Evolutionary conservation across 2,797 vertebrate species (phyloP), one percentile per base, ranked within the genome.

Genomic region (Enteromius argenteus): DNA sequence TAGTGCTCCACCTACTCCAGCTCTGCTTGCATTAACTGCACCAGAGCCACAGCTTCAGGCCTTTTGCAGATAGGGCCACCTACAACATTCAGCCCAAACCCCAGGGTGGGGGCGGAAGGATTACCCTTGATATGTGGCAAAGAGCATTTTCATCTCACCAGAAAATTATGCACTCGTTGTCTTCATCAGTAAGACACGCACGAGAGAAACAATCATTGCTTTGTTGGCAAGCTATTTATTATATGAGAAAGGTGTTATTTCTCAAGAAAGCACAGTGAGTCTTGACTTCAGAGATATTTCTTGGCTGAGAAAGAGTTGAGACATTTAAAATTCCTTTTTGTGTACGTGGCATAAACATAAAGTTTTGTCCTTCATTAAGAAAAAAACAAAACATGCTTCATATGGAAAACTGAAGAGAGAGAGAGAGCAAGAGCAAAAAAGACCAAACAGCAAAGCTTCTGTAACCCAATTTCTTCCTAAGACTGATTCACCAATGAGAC

Each of bases 321-420:
- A 85, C 37, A 85, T 92, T 90, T 91, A 87, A 94, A 93, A 95
- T 94, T 93, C 92, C 89, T 91, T 86, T 91, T 92, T 92, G 92
- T 92, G 92, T 93, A 94, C 90, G 91, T 95, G 93, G 91, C 93
- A 93, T 91, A 91, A 89, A 92, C 90, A 91, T 92, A 92, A 92
- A 93, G 93, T 92, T 90, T 92, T 94, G 93, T 91, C 93, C 94
- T 95, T 94, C 90, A 93, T 95, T 95, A 94, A 90, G 90, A 90
- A 94, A 91, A 51, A 91, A 91, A 94, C 89, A 94, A 92, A 92
- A 90, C 91, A 88, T 89, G 89, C 90, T 92, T 91, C 90, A 76
- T 80, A 78, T 51, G 88, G 67, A 84, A 79, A 85, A 81, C 30
- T 39, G 56, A 62, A 76, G 69, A 62, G 64, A 64, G 64, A 64